Evolutionary conservation across 1,140 invertebrate species (phyloP), one percentile per base, ranked within the genome.

Genomic region (Drosophila varians): DNA sequence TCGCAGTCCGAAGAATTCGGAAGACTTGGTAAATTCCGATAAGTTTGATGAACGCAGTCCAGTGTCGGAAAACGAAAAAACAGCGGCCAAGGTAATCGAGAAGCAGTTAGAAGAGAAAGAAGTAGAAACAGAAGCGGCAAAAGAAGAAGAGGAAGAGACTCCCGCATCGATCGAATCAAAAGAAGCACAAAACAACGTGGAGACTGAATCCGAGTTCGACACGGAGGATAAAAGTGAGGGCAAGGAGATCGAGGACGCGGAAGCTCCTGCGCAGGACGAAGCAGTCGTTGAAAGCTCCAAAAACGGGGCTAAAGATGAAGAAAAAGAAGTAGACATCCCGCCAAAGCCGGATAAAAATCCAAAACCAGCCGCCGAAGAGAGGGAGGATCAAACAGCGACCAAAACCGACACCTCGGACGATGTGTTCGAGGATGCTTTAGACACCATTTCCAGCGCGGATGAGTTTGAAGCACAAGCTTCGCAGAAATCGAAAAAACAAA

Each of bases 401-500:
- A 57, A 48, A 11, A 3, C 36, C 8, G 55, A 43, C n/a, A 28
- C 12, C 5, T 55, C 43, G 18, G 74, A 84, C 34, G 78, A 82
- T 21, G 40, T 61, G 3, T 78, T 83, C 47, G 12, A 74, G 64
- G 74, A 83, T 66, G 78, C 79, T 4, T 26, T 83, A 43, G 78
- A 83, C 8, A 71, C 1, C 36, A 84, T 83, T 31, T 74, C 79
- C 3, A 84, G 79, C 16, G 40, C 64, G 0, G 78, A 83, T 52
- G 74, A 83, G 11, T 74, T 84, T 11, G 72, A 65, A 16, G 16
- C 19, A 38, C 12, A 28, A 46, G 26, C 6, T n/a, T 31, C 28
- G 9, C 11, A 3, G n/a, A 1, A 14, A 61, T 9, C 4, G 0
- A 11, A 1, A 18, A 11, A 28, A 18, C 6, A 16, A 53, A 48